Conservation (phyloP, 2,797 vertebrate genomes). For the Spheniscus humboldti region DNA sequence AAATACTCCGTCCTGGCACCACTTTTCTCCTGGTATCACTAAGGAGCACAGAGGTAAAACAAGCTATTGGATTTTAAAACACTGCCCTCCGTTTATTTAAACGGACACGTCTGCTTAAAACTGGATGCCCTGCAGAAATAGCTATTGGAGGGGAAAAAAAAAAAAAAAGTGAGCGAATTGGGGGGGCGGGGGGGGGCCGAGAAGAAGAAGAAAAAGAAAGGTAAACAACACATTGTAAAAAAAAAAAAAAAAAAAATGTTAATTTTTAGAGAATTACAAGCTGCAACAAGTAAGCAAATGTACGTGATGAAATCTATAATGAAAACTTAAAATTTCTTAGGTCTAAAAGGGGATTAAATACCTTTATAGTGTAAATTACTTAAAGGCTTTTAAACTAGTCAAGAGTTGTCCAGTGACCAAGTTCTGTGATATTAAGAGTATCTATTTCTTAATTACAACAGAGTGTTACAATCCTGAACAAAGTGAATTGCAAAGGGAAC, state of each 20-base stretch:
- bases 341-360: background rate
- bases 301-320: background rate
- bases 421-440: background rate
- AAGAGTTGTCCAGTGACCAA: background rate
- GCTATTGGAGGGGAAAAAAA: too few relatives aligned
- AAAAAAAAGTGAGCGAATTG: too few relatives aligned
- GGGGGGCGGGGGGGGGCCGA: too few relatives aligned
- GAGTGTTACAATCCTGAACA: background rate
- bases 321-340: background rate
- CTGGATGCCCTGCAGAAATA: background rate
- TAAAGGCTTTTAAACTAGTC: background rate
- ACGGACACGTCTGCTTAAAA: background rate
- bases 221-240: background rate
- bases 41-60: background rate
- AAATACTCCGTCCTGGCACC: background rate
- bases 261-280: background rate
- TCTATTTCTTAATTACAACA: background rate
- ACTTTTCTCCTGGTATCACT: background rate
- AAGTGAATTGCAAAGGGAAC: background rate
- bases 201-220: background rate
- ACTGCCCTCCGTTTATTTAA: background rate
- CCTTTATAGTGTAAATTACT: background rate
- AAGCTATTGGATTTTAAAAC: background rate
- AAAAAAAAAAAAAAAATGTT: background rate
- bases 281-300: background rate